phyloP scores from a whole-genome alignment of 2,113 vertebrate genomes.

The Erinaceus europaeus region DNA sequence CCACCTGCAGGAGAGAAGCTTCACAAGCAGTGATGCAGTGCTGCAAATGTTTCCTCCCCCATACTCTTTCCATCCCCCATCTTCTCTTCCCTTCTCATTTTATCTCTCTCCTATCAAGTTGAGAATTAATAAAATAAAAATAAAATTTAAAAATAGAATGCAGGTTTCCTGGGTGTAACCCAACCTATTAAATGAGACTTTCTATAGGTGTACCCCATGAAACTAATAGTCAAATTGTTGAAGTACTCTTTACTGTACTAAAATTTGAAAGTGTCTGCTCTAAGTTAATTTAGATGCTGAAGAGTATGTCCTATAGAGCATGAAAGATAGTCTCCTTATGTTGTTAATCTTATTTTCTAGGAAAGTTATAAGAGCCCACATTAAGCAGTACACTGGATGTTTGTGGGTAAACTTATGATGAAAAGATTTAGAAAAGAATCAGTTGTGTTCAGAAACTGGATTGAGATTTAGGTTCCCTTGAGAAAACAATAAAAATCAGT shows the following conservation, averaged over 20 bases:
- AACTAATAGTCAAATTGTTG: background rate
- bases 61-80: no score
- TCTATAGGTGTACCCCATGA: background rate
- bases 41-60: no score
- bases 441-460: background rate
- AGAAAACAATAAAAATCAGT: background rate
- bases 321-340: background rate
- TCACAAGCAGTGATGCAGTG: no score
- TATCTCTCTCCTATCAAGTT: background rate
- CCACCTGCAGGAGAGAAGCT: no score
- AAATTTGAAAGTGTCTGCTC: background rate
- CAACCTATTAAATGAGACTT: background rate
- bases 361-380: background rate
- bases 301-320: background rate
- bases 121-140: background rate
- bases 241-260: background rate
- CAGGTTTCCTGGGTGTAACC: background rate
- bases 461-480: background rate
- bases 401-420: background rate
- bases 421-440: conserved; percentile 24
- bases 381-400: background rate
- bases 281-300: background rate
- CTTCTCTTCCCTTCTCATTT: no score
- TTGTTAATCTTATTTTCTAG: conserved; percentile 5
- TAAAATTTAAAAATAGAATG: no score